These are phyloP conservation scores for Pyxicephalus adspersus DNA, from an alignment of 2,113 vertebrate species.

Conservation along the genomic window DNA sequence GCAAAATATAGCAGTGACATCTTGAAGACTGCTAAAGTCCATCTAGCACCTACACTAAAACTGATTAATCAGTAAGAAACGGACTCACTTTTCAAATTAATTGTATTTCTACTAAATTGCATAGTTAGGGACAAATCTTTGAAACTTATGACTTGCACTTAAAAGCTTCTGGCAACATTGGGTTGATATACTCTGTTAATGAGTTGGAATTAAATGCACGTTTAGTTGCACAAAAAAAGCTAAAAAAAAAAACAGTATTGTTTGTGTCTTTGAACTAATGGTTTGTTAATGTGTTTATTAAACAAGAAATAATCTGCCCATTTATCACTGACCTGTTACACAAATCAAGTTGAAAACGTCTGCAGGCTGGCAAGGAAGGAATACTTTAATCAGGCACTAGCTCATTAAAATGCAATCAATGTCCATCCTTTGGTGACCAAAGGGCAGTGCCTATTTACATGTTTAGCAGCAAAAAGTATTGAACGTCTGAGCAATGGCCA, in stretches of 20 bases:
- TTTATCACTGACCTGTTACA: conserved; percentile 49
- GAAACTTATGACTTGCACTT: not conserved
- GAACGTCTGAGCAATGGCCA: conserved; percentile 2
- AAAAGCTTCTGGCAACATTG: not conserved
- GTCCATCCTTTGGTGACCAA: conserved; percentile 41
- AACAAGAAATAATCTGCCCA: conserved; percentile 37
- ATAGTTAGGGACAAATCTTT: not conserved
- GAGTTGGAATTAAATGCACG: not conserved
- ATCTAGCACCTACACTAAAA: too few species aligned
- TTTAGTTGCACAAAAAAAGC: conserved; percentile 1
- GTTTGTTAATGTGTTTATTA: conserved; percentile 58
- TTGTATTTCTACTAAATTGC: too few species aligned
- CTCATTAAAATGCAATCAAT: conserved; percentile 51
- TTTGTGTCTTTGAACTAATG: conserved; percentile 38
- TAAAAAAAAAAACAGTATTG: not conserved
- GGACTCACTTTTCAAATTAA: too few species aligned
- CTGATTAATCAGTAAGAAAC: too few species aligned
- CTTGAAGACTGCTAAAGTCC: too few species aligned
- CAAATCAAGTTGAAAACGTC: conserved; percentile 51
- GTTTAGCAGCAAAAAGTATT: conserved; percentile 16
- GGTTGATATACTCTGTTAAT: not conserved
- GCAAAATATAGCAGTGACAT: too few species aligned
- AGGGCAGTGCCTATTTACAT: conserved; percentile 38
- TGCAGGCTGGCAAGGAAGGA: conserved; percentile 40
- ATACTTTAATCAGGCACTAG: conserved; percentile 37